Evolutionary conservation across 1,140 invertebrate genomes (phyloP).

Genomic region (Trissolcus basalis): DNA sequence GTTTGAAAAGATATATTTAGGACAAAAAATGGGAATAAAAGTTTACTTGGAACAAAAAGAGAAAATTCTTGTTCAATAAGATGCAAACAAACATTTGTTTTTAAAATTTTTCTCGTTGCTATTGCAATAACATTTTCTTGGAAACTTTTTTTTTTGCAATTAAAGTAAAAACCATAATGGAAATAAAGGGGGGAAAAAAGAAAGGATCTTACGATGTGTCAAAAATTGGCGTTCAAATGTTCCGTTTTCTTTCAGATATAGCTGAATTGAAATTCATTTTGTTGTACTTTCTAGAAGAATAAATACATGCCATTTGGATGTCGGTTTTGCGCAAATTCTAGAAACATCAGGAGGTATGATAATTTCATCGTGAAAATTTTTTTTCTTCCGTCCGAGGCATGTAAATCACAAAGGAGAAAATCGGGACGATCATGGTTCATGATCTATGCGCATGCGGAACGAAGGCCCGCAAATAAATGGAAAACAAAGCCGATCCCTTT

Average conservation of each 20-base stretch:
- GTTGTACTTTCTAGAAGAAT: slow-evolving; percentile 38
- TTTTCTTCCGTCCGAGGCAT: slow-evolving; percentile 30
- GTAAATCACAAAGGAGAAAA: slow-evolving; percentile 46
- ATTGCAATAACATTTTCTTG: too few species aligned
- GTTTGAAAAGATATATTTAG: too few species aligned
- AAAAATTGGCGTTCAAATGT: too few species aligned
- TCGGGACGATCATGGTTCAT: slow-evolving; percentile 46
- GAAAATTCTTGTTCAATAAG: too few species aligned
- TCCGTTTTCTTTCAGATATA: slow-evolving; percentile 18
- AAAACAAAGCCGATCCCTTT: slow-evolving; percentile 34
- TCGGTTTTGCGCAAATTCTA: slow-evolving; percentile 19
- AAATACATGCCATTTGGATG: slow-evolving; percentile 14
- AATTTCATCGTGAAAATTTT: slow-evolving; percentile 43
- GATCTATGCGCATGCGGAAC: slow-evolving; percentile 46
- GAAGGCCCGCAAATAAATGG: slow-evolving; percentile 10
- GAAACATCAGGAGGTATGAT: slow-evolving; percentile 33
- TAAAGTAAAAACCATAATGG: too few species aligned
- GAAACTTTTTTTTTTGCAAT: too few species aligned
- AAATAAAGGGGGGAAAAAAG: too few species aligned
- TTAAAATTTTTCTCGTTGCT: too few species aligned
- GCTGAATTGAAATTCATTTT: slow-evolving; percentile 22
- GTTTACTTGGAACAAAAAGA: too few species aligned
- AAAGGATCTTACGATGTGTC: too few species aligned
- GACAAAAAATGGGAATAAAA: too few species aligned
- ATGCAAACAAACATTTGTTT: too few species aligned